phyloP scores from a whole-genome alignment of 2,888 invertebrate species.

The Drosophila neotestacea region DNA sequence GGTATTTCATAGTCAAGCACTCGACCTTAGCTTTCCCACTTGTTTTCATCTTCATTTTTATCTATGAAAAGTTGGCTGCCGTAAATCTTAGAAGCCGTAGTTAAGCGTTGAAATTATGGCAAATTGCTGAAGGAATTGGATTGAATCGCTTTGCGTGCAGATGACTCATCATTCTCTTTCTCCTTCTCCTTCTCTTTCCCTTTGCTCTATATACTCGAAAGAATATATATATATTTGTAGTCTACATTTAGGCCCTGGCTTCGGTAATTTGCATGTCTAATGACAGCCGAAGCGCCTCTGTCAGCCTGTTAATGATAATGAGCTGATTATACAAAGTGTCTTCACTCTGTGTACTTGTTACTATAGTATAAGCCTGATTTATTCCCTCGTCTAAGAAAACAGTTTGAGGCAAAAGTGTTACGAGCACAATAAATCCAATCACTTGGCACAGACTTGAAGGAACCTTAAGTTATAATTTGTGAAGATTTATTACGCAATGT shows the following conservation, averaged over 20 bases:
- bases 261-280: constrained; percentile 72
- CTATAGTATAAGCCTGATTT: constrained; percentile 6
- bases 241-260: constrained; percentile 57
- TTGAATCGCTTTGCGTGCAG: constrained; percentile 60
- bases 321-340: constrained; percentile 60
- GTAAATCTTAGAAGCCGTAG: constrained; percentile 69
- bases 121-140: constrained; percentile 72
- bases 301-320: constrained; percentile 71
- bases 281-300: constrained; percentile 38
- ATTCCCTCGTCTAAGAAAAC: background rate
- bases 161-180: constrained; percentile 64
- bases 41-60: background rate
- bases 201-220: too few species aligned
- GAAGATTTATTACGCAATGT: background rate
- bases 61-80: constrained; percentile 61
- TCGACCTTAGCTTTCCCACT: too few species aligned
- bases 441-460: background rate
- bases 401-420: constrained; percentile 11
- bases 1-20: background rate
- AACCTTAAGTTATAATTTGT: background rate
- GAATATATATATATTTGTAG: constrained; percentile 28
- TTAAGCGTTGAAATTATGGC: constrained; percentile 76
- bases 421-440: background rate
- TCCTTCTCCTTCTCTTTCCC: background rate
- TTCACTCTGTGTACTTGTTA: background rate